phyloP scores from a whole-genome alignment of 1,140 invertebrate species.

The Trichonephila clavipes region DNA sequence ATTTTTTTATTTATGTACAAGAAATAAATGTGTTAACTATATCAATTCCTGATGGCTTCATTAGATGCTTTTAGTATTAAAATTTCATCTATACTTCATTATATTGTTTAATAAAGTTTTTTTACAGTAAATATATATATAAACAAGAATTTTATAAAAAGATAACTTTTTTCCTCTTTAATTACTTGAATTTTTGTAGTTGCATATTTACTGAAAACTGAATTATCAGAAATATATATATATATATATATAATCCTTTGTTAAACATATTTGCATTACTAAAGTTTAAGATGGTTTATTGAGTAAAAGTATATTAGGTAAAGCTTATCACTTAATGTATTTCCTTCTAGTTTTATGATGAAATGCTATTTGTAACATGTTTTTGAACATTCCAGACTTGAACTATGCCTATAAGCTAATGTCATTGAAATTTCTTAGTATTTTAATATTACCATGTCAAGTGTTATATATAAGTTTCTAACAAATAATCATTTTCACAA shows the following conservation, averaged over 20 bases:
- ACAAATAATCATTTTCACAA: no score
- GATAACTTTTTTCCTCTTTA: not conserved
- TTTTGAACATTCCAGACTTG: no score
- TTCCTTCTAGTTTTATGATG: slow-evolving; percentile 3
- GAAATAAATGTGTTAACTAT: not conserved
- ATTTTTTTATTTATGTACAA: not conserved
- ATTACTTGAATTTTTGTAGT: not conserved
- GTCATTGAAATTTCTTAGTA: no score
- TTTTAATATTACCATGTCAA: no score
- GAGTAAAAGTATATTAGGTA: not conserved
- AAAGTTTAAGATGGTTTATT: no score
- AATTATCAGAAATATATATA: no score
- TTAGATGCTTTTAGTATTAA: not conserved
- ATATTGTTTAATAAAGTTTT: not conserved
- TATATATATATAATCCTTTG: no score
- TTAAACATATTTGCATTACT: no score
- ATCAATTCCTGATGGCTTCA: not conserved
- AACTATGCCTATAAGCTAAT: no score
- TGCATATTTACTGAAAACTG: not conserved
- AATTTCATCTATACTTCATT: not conserved
- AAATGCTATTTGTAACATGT: no score
- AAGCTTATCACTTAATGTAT: not conserved
- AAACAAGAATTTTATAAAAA: not conserved
- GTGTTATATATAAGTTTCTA: no score
- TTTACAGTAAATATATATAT: not conserved